These are phyloP conservation scores for Stenoptilia bipunctidactyla DNA, from an alignment of 2,888 invertebrate species.

Conservation along the genomic window DNA sequence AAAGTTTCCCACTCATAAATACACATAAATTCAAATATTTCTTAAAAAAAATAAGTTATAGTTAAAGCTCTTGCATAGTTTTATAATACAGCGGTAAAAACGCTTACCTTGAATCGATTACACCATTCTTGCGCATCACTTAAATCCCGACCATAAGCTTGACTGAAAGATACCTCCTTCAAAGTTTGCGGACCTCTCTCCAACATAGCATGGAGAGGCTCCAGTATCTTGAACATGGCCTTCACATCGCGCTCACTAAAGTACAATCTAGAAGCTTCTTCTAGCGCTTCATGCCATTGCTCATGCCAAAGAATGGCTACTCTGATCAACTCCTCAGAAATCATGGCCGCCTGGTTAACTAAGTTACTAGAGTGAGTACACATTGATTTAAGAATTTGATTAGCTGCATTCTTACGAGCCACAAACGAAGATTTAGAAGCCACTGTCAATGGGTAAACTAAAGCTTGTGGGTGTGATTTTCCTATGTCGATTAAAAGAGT, in stretches of 20 bases:
- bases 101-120: conserved; percentile 80
- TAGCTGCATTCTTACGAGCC: conserved; percentile 89
- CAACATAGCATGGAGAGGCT: conserved; percentile 94
- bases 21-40: too few relatives aligned
- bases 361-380: conserved; percentile 92
- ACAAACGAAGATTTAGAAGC: conserved; percentile 94
- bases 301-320: conserved; percentile 99
- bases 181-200: conserved; percentile 95
- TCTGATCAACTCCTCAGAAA: conserved; percentile 95
- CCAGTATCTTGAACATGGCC: conserved; percentile 96
- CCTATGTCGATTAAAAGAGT: conserved; percentile 96
- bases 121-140: conserved; percentile 97
- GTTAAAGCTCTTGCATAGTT: too few relatives aligned
- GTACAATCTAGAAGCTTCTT: conserved; percentile 92
- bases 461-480: conserved; percentile 96
- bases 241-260: conserved; percentile 96
- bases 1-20: too few relatives aligned
- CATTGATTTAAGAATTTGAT: conserved; percentile 95
- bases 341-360: conserved; percentile 96
- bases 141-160: conserved; percentile 95
- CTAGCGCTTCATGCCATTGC: conserved; percentile 98
- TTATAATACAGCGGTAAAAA: too few relatives aligned
- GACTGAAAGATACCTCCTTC: conserved; percentile 97
- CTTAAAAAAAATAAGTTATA: too few relatives aligned
- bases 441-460: conserved; percentile 97